Base-by-base conservation (phyloP, 2,888 invertebrate genomes). In the Papilio demoleus region DNA sequence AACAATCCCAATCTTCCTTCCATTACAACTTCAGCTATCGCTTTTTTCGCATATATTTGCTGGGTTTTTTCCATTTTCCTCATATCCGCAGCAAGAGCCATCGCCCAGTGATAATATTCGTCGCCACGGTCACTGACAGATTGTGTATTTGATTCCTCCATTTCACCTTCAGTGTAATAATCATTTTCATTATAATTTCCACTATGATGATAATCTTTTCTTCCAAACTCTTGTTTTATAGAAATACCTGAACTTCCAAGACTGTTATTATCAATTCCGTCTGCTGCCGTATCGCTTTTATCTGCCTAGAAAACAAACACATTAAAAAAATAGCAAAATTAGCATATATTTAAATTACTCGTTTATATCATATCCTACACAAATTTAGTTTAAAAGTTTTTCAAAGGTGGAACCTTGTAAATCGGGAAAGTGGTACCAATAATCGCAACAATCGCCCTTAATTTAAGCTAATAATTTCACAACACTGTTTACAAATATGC, bases 31-130 rank as follows among this genome's bases (percentile, higher is more conserved):
- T 88, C 88, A 74, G 87, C 88, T 58, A 90, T 78, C 34, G 88
- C 78, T 76, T 87, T 91, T 70, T 90, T 90, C 14, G 90, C 88
- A 70, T 87, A 85, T 72, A 91, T 84, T 81, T 89, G 84, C 77
- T 90, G 89, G 66, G 84, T 85, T 38, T 82, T 68, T 70, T 85
- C 78, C 88, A 91, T 87, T 74, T 85, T 87, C 67, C 86, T 78
- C 36, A 90, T 76, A 78, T 90, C 88, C 12, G 84, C 82, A n/a
- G 88, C 88, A 70, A 88, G 88, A 70, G 88, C 84, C 69, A 81
- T 76, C 59, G 87, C 88, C 72, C 89, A 84, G 24, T 88, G 84
- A 69, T 72, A 24, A 67, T 73, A 71, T 70, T 73, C 70, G 36
- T 74, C 71, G 69, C 31, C 24, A 65, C 53, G 27, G 3, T 27